These are phyloP conservation scores for Halocynthia aurantium DNA, from an alignment of 23 tunicate genomes.

Conservation along the genomic window DNA sequence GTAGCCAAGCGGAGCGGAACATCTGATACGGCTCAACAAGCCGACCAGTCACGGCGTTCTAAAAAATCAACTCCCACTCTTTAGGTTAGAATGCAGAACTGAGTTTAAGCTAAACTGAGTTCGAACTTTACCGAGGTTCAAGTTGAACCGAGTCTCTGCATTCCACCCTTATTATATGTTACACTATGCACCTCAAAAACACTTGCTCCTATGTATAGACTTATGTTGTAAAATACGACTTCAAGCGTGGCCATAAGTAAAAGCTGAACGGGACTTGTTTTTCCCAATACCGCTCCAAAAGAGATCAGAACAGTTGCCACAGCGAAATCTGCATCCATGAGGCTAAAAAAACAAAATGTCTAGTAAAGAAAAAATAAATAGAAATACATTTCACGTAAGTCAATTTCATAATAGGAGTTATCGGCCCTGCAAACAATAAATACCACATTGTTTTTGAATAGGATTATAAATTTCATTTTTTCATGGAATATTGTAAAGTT, in stretches of 20 bases:
- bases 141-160: neutral
- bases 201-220: slow-evolving; percentile 31
- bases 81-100: no score
- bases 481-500: no score
- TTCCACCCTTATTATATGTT: neutral
- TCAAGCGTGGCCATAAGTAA: slow-evolving; percentile 80
- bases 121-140: no score
- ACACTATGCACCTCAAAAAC: slow-evolving; percentile 20
- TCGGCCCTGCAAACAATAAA: no score
- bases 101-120: no score
- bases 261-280: slow-evolving; percentile 74
- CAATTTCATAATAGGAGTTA: neutral
- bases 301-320: slow-evolving; percentile 86
- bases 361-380: neutral
- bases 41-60: neutral
- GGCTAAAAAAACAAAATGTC: slow-evolving; percentile 6
- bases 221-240: slow-evolving; percentile 79
- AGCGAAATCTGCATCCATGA: slow-evolving; percentile 91
- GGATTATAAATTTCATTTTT: no score
- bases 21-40: neutral
- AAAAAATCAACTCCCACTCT: neutral
- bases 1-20: neutral
- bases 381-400: neutral
- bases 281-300: slow-evolving; percentile 89
- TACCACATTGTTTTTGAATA: no score